Percentiles rank a stretch among this genome's conserved stretches.
These are phyloP conservation scores for Caenorhabditis sinica DNA, from an alignment of 2,888 invertebrate species.

Conservation along the genomic window DNA sequence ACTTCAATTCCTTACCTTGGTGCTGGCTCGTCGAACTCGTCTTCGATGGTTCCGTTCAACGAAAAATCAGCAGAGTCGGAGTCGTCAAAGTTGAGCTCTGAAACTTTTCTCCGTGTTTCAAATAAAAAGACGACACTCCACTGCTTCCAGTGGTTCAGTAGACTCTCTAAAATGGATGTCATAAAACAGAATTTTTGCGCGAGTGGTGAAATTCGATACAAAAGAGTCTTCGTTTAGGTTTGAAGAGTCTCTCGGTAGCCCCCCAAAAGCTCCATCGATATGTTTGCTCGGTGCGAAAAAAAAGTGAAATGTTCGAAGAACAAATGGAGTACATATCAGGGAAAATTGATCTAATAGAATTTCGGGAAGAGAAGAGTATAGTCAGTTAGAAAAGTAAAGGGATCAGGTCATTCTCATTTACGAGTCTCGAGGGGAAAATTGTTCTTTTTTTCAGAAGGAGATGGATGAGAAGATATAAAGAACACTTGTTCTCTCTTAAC, in stretches of 20 bases:
- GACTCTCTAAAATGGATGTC: conserved; percentile 34
- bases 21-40: conserved; percentile 57
- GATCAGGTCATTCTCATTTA: conserved; percentile 44
- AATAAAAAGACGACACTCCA: conserved; percentile 14
- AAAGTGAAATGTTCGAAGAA: conserved; percentile 29
- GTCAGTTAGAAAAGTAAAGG: not conserved
- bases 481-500: conserved; percentile 41
- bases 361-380: conserved; percentile 6
- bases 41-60: conserved; percentile 57
- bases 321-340: conserved; percentile 15
- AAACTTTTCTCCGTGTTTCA: conserved; percentile 18
- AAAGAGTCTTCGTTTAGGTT: conserved; percentile 47
- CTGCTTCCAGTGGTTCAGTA: not conserved
- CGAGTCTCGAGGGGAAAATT: conserved; percentile 54
- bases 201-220: conserved; percentile 53
- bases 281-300: conserved; percentile 47
- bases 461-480: conserved; percentile 43
- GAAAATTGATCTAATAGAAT: conserved; percentile 10
- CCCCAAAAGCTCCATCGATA: conserved; percentile 29
- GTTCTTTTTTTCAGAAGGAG: conserved; percentile 23
- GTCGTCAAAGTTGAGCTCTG: conserved; percentile 68
- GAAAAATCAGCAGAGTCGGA: conserved; percentile 64
- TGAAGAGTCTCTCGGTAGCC: conserved; percentile 18
- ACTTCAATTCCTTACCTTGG: conserved; percentile 24
- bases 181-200: conserved; percentile 47